Conservation (phyloP, 2,113 vertebrate species). For the Takifugu bimaculatus region DNA sequence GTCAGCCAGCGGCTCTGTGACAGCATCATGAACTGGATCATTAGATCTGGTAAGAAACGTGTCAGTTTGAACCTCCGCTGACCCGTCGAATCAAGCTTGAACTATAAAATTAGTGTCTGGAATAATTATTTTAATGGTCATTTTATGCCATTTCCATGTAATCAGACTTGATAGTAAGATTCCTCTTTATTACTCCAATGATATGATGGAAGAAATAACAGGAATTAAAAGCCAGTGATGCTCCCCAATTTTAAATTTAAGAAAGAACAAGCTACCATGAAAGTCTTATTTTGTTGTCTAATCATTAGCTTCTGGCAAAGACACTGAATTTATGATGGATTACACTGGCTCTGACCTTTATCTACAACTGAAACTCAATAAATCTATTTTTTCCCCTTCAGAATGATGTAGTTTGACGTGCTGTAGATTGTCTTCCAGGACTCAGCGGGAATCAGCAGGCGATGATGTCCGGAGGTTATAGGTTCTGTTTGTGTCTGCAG, state of each 20-base stretch:
- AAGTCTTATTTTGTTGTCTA: too few species aligned
- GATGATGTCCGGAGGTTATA: constrained; percentile 31
- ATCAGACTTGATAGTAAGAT: not conserved
- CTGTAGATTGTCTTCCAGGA: not conserved
- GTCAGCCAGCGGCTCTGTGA: constrained; percentile 13
- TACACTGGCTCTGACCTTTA: not conserved
- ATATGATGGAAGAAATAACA: not conserved
- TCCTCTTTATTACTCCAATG: not conserved
- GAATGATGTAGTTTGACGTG: not conserved
- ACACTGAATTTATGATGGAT: not conserved
- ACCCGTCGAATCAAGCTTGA: constrained; percentile 7
- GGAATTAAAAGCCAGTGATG: too few species aligned
- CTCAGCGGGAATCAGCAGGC: constrained; percentile 3
- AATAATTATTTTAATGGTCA: not conserved
- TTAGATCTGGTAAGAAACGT: constrained; percentile 26
- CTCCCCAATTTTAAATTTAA: too few species aligned
- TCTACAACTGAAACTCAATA: too few species aligned
- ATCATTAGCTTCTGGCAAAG: too few species aligned
- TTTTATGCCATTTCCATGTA: not conserved
- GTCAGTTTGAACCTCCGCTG: not conserved
- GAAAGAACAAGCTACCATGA: too few species aligned
- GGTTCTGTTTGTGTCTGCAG: constrained; percentile 48
- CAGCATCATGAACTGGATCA: constrained; percentile 38
- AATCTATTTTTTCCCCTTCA: too few species aligned
- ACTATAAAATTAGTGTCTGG: too few species aligned